Base-by-base conservation (phyloP, 2,113 vertebrate genomes). In the Brachyistius frenatus region DNA sequence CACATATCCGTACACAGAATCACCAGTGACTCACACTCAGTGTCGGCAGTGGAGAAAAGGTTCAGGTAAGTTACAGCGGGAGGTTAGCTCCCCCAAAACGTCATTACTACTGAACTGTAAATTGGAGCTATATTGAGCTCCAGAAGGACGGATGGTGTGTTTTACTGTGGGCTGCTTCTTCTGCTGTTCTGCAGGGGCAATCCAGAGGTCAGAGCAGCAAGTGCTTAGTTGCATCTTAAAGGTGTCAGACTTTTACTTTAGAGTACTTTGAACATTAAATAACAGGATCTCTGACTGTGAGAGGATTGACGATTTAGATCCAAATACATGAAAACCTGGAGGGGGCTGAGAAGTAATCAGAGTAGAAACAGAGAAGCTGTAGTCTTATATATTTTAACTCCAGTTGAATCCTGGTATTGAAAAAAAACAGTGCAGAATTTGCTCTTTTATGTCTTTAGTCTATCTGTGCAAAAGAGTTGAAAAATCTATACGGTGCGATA, bases 1-100 rank as follows among this genome's bases (percentile, higher is more conserved):
- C 81, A 81, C 80, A 88, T 74, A 79, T 87, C 71, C 68, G 66
- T 46, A 71, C 80, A 66, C 5, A 69, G 67, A 80, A 78, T 73
- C 49, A 37, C 57, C 15, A 54, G 81, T 50, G 16, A 32, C 65
- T 69, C 67, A 75, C 36, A 75, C 31, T 33, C 5, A 70, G 53
- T 66, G n/a, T 54, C 8, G 1, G 52, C 66, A 73, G 58, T 70
- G 46, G 33, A 65, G 23, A 65, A 50, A 10, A 54, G 41, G 52
- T 67, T 57, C 66, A 69, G 81, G 81, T 83, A 65, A 57, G 86
- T 52, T 7, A 41, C 55, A 50, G n/a, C n/a, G n/a, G n/a, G n/a
- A n/a, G n/a, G 32, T 5, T 65, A 6, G 30, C 58, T 47, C 66
- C 62, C 33, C 66, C 47, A 35, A 14, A 10, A 31, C 13, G 68